Percentiles rank a stretch among this genome's conserved stretches.
Evolutionary conservation across 2,888 invertebrate genomes (phyloP).

Genomic region (Apamea anceps): DNA sequence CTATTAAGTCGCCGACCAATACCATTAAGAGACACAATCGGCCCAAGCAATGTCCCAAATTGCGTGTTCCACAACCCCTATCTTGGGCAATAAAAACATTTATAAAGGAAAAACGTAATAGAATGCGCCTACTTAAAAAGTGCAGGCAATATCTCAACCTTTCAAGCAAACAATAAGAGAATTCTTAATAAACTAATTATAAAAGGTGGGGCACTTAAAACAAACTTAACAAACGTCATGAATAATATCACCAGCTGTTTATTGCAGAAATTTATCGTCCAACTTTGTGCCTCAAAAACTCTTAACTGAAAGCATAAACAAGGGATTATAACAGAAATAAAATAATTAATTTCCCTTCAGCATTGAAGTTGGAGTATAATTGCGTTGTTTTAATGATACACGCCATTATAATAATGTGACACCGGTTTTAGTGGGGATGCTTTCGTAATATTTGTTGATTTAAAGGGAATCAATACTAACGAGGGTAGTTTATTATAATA

Average conservation of each 20-base stretch:
- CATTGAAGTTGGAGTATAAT: conserved; percentile 60
- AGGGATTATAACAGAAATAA: conserved; percentile 82
- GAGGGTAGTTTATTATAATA: not conserved
- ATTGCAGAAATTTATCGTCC: conserved; percentile 85
- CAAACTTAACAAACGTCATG: conserved; percentile 86
- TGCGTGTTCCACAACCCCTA: conserved; percentile 46
- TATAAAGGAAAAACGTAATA: conserved; percentile 54
- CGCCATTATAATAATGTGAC: conserved; percentile 42
- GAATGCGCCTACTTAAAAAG: conserved; percentile 60
- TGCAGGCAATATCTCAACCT: conserved; percentile 69
- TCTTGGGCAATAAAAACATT: conserved; percentile 57
- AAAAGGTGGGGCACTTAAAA: conserved; percentile 83
- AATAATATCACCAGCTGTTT: conserved; percentile 88
- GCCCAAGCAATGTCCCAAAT: conserved; percentile 42
- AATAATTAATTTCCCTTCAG: conserved; percentile 79
- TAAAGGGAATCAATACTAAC: conserved; percentile 4
- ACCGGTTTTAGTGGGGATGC: conserved; percentile 13
- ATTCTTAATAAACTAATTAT: conserved; percentile 82
- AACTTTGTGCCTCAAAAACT: conserved; percentile 85
- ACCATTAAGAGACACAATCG: conserved; percentile 44
- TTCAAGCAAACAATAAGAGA: conserved; percentile 72
- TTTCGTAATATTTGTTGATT: conserved; percentile 21
- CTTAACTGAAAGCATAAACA: conserved; percentile 86
- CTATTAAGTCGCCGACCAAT: conserved; percentile 34
- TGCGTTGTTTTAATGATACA: conserved; percentile 50